Base-by-base conservation (phyloP, 2,888 invertebrate genomes). In the Philonicus albiceps region DNA sequence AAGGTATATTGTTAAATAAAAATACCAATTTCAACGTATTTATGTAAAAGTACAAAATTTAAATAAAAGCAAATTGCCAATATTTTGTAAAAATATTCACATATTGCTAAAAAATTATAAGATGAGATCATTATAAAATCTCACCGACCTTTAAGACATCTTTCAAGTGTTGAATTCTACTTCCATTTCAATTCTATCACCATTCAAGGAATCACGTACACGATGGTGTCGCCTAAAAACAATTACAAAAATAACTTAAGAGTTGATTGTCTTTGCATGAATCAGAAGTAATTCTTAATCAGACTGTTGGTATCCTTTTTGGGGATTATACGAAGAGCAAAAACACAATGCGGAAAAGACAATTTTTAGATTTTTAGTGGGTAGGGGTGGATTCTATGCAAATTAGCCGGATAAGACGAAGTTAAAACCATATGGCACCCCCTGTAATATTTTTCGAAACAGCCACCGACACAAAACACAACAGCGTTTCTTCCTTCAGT, bases 351-450 rank as follows among this genome's bases (percentile, higher is more conserved):
- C 49, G 49, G 6, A n/a, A 37, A 72, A 85, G 85, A 85, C 85
- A 85, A 85, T 85, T 85, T n/a, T 85, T 53, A 11, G 19, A 27
- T 64, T 3, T 64, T 22, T n/a, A n/a, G n/a, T n/a, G n/a, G n/a
- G n/a, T n/a, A n/a, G 22, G 64, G 27, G 64, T 64, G 19, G 64
- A 19, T n/a, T 55, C 75, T 85, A 85, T 85, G 85, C 75, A 85
- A 85, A 85, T 85, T 74, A 75, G 19, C 34, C 19, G 72, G 75
- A 75, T 85, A 75, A 85, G 85, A 55, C 43, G 75, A 75, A 85
- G 75, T 85, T 85, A 85, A 85, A 53, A 75, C 85, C 85, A 85
- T 85, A 85, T 85, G 85, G 85, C 85, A 85, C 75, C 85, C 85
- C n/a, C 31, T 53, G n/a, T n/a, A n/a, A 85, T 85, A 85, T 75